A percentile compares a stretch with the other conserved stretches of the same genome.
phyloP scores from a whole-genome alignment of 2,797 vertebrate genomes.

The Adrianichthys oophorus region DNA sequence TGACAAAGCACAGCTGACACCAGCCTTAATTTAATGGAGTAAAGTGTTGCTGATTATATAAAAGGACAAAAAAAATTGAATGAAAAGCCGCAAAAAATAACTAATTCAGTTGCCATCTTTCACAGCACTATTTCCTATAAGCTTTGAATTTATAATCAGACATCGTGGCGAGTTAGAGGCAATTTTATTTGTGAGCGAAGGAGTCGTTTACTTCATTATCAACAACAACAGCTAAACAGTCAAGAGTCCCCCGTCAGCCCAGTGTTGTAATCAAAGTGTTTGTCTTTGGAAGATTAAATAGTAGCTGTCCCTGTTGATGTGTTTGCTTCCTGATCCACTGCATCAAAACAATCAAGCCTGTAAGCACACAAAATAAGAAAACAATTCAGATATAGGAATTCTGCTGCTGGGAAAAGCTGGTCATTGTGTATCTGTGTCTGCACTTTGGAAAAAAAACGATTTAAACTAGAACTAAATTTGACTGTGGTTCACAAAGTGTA shows the following conservation, averaged over 20 bases:
- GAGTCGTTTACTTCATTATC: not conserved
- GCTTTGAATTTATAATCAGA: not conserved
- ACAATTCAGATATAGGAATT: not conserved
- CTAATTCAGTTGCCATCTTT: too few species aligned
- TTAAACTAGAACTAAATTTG: slow-evolving; percentile 1
- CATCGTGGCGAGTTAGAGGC: not conserved
- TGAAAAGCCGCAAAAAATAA: too few species aligned
- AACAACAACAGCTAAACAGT: not conserved
- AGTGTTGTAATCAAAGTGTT: not conserved
- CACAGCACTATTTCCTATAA: too few species aligned
- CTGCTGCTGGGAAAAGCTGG: not conserved
- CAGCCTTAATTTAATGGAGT: not conserved
- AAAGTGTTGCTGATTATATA: not conserved
- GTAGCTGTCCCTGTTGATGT: not conserved
- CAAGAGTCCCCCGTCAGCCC: not conserved
- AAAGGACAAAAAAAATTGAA: not conserved
- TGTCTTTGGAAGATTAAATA: not conserved
- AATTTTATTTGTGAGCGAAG: not conserved
- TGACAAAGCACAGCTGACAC: slow-evolving; percentile 1
- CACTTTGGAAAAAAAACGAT: not conserved
- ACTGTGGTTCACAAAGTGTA: slow-evolving; percentile 13
- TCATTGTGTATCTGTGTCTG: not conserved
- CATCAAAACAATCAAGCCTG: not conserved
- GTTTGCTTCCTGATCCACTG: slow-evolving; percentile 4
- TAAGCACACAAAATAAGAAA: slow-evolving; percentile 1